Percentiles rank a stretch among this genome's conserved stretches.
Conservation (phyloP, 2,113 vertebrate species). For the Perca fluviatilis region DNA sequence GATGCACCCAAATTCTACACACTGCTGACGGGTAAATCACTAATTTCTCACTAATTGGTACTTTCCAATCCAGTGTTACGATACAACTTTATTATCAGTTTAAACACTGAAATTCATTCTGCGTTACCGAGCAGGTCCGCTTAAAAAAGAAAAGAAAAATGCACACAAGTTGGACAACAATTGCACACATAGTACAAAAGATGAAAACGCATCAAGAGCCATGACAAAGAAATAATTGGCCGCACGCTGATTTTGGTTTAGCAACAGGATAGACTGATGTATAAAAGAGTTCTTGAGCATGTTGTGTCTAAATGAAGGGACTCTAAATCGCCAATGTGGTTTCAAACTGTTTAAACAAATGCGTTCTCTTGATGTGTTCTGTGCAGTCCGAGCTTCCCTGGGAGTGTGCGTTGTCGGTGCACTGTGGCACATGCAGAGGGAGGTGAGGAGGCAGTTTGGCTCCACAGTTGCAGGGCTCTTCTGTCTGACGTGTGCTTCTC, state of each 20-base stretch:
- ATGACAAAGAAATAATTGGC: too few relatives aligned
- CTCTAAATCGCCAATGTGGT: neutral
- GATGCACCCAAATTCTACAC: conserved; percentile 90
- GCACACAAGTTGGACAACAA: too few relatives aligned
- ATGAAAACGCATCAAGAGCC: too few relatives aligned
- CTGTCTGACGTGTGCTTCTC: conserved; percentile 90
- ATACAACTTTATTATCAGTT: too few relatives aligned
- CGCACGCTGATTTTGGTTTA: too few relatives aligned
- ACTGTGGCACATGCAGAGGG: conserved; percentile 91
- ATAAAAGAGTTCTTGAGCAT: too few relatives aligned
- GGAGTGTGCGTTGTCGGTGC: conserved; percentile 87
- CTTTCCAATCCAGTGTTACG: neutral
- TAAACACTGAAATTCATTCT: too few relatives aligned
- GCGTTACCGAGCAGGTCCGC: too few relatives aligned
- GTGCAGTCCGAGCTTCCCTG: conserved; percentile 89
- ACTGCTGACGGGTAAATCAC: conserved; percentile 86
- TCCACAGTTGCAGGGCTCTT: conserved; percentile 88
- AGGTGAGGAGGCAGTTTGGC: conserved; percentile 92
- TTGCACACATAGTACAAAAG: too few relatives aligned
- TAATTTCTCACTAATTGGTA: neutral
- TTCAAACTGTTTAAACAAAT: neutral
- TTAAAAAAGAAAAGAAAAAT: too few relatives aligned
- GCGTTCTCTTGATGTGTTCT: conserved; percentile 35
- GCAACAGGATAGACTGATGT: too few relatives aligned
- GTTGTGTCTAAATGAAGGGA: too few relatives aligned